Evolutionary conservation across 2,888 invertebrate species (phyloP), one percentile per base, ranked within the genome.

Genomic region (Aphidius colemani): DNA sequence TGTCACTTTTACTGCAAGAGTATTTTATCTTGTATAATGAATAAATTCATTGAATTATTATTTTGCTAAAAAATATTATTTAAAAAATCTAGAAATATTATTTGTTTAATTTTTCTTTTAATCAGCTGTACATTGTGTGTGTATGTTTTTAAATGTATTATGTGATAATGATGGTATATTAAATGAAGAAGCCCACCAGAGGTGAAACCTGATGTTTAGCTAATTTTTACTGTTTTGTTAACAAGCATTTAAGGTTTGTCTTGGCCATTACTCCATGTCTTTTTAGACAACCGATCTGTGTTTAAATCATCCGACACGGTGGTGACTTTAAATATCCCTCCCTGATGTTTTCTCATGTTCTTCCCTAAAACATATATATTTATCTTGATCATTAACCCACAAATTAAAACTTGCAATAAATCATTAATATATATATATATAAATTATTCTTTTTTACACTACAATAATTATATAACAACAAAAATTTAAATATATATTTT

Each of bases 181-280:
- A 40, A 10, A 40, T 39, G n/a, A 53, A 53, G 10, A 53, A 53
- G 40, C 30, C 30, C 18, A 50, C 30, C 50, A 30, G 18, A 50
- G 18, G 13, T 50, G 30, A 30, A 64, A 58, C 59, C 55, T 61
- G 64, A 65, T 72, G 75, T 75, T 75, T 74, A 77, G 79, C 78
- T 80, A 79, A 80, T 80, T 81, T 74, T 77, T 75, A 79, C 74
- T 81, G 80, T 81, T 81, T 81, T 76, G 80, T 81, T 78, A 80
- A 76, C 81, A 82, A 82, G 80, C 81, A 81, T 81, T 81, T 79
- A 74, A 79, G 78, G 80, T 82, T 82, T 82, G 80, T 82, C 79
- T 81, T 81, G 81, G 81, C 80, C 72, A 77, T 80, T 75, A 77
- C 77, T 78, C 69, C 76, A 81, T 81, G 78, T 80, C 80, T 81